Evolutionary conservation across 2,797 vertebrate species (phyloP), one percentile per base, ranked within the genome.

Genomic region (Rhodeus uyekii): DNA sequence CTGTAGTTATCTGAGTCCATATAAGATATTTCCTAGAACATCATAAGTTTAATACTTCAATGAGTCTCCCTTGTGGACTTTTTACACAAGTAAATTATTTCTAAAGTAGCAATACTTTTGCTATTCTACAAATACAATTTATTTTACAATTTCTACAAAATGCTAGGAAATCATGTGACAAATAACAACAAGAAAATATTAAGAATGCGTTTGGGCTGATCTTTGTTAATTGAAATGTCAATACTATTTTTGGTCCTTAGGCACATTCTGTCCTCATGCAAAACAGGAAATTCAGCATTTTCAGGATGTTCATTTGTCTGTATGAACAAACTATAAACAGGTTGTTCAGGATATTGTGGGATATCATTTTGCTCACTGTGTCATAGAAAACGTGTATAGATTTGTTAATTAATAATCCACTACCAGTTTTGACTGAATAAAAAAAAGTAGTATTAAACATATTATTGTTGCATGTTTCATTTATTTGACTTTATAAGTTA

Each of bases 171-270:
- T 63, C 1, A 63, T 61, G 3, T 3, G 4, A 44, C 53, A 34
- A 29, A 19, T 5, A 24, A 39, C 24, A 16, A 19, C 8, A 63
- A 42, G 24, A 76, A 42, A 63, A 44, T 46, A 12, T 61, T n/a
- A 76, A 27, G 68, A 73, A 74, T 65, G 44, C 44, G 10, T 71
- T 48, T 60, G 29, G 39, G 55, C 22, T 72, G 53, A 19, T 42
- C 32, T 74, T 8, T 38, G 42, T 44, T 18, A 2, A 53, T 48
- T 64, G 8, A 72, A 46, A 34, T 72, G 67, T 46, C 14, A 65
- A 36, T 44, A 71, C 8, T 61, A 4, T 29, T 29, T 42, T 34
- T 69, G 19, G 5, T 46, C 50, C n/a, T 27, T 19, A 4, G 18
- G 19, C 22, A 22, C 27, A 74, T 63, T 74, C 27, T 50, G 5